These are phyloP conservation scores for Drosophila nr. perissopoda DNA, from an alignment of 2,888 invertebrate species.

Conservation along the genomic window DNA sequence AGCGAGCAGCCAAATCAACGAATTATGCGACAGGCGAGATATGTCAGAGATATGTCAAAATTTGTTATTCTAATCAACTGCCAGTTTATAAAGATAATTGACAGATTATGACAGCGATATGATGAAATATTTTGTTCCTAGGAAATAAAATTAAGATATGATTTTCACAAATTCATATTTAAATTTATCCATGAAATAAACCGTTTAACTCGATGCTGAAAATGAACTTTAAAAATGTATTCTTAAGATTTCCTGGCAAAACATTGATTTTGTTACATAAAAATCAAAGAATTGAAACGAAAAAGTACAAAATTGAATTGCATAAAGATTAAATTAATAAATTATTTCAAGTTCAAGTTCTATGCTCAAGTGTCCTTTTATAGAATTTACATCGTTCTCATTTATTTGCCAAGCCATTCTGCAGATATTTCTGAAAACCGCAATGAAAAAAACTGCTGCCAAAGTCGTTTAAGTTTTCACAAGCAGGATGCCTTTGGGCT, in stretches of 20 bases:
- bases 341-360: background rate
- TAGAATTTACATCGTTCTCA: background rate
- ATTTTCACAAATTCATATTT: background rate
- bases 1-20: background rate
- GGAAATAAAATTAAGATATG: background rate
- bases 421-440: background rate
- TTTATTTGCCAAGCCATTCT: background rate
- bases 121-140: background rate
- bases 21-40: background rate
- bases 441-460: conserved; percentile 16
- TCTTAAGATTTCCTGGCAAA: background rate
- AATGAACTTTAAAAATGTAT: background rate
- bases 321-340: background rate
- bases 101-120: background rate
- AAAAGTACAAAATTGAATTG: background rate
- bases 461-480: conserved; percentile 22
- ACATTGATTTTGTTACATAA: background rate
- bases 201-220: background rate
- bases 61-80: background rate
- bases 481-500: background rate
- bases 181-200: background rate
- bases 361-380: background rate
- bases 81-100: background rate
- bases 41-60: background rate
- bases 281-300: background rate